Evolutionary conservation across 2,888 invertebrate species (phyloP).

Genomic region (Aradus depressus): DNA sequence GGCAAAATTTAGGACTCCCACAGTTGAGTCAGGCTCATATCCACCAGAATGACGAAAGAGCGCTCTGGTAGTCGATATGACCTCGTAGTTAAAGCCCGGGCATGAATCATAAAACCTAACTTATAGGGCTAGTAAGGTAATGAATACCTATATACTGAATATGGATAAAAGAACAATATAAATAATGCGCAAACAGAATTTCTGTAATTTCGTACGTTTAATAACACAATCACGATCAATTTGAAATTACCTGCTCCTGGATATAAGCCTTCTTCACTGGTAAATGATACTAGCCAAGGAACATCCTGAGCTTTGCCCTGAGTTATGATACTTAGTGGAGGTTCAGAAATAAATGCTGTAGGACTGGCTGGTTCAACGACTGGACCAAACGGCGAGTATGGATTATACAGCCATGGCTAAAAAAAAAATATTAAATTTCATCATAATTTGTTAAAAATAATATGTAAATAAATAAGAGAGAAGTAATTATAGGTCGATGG

Average conservation of each 20-base stretch:
- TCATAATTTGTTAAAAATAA: background rate
- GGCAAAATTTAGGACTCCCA: too few relatives aligned
- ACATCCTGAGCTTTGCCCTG: constrained; percentile 14
- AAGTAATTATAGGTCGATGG: background rate
- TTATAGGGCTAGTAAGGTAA: background rate
- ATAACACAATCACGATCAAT: too few relatives aligned
- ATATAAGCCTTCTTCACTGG: constrained; percentile 22
- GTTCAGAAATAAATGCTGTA: constrained; percentile 17
- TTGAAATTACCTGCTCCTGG: constrained; percentile 22
- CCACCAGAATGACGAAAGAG: too few relatives aligned
- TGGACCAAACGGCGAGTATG: constrained; percentile 62
- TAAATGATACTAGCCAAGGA: constrained; percentile 20
- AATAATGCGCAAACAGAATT: constrained; percentile 29
- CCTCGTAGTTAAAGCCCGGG: too few relatives aligned
- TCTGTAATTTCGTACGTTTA: too few relatives aligned
- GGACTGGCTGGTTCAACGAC: constrained; percentile 46
- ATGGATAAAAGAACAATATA: background rate
- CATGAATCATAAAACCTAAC: too few relatives aligned
- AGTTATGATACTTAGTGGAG: constrained; percentile 16
- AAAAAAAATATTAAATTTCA: constrained; percentile 26
- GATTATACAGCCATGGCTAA: constrained; percentile 49
- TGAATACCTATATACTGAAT: background rate
- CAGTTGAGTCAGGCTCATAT: too few relatives aligned
- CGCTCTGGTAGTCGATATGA: too few relatives aligned
- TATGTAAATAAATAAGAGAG: background rate